Conservation (phyloP, 2,888 invertebrate species). For the Dimorphilus gyrociliatus region DNA sequence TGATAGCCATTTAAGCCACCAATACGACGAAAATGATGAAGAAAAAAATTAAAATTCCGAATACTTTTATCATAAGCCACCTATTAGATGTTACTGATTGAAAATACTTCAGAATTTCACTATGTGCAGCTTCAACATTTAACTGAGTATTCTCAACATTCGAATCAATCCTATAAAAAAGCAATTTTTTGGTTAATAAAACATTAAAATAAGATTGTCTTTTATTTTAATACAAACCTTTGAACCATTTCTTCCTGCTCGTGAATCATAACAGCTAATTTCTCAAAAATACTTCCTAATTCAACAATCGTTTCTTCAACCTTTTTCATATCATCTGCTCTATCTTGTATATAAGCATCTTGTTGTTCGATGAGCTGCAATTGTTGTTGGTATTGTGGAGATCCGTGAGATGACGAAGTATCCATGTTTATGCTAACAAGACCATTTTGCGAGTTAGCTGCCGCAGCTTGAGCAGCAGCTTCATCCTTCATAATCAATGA, state of each 20-base stretch:
- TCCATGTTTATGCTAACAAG: slow-evolving; percentile 75
- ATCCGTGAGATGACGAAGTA: slow-evolving; percentile 39
- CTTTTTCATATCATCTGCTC: slow-evolving; percentile 96
- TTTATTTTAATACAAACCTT: slow-evolving; percentile 44
- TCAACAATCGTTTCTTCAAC: slow-evolving; percentile 98
- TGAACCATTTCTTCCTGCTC: slow-evolving; percentile 96
- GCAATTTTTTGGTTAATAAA: no score
- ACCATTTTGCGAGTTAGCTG: no score
- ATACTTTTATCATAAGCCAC: slow-evolving; percentile 98
- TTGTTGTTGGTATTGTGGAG: slow-evolving; percentile 44
- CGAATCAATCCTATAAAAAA: slow-evolving; percentile 62
- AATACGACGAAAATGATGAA: slow-evolving; percentile 97
- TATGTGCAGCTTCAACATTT: slow-evolving; percentile 93
- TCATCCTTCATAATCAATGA: slow-evolving; percentile 42
- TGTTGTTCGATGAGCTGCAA: slow-evolving; percentile 58
- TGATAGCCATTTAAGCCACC: no score
- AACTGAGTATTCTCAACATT: slow-evolving; percentile 87
- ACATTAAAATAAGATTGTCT: no score
- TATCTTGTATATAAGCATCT: slow-evolving; percentile 72
- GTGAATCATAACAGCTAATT: slow-evolving; percentile 68
- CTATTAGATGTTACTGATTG: slow-evolving; percentile 89
- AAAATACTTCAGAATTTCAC: slow-evolving; percentile 92
- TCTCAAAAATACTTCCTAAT: slow-evolving; percentile 92
- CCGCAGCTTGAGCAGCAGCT: slow-evolving; percentile 29
- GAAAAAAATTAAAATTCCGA: slow-evolving; percentile 93